Evolutionary conservation across 1,140 invertebrate species (phyloP), one percentile per base, ranked within the genome.

Genomic region (Aleiodes sp.): DNA sequence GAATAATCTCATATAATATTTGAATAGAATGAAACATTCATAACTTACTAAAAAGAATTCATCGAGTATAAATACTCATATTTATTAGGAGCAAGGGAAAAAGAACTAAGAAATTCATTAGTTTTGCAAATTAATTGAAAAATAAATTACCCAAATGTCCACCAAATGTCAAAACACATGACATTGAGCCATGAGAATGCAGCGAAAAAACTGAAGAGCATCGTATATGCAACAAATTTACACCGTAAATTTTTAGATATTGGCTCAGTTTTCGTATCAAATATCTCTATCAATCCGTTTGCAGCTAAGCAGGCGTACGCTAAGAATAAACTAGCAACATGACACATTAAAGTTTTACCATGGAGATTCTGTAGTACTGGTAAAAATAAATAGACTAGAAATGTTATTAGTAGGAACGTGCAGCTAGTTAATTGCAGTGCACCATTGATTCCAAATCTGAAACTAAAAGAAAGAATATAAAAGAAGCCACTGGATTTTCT

Each of bases 121-220:
- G n/a, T n/a, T n/a, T n/a, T n/a, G n/a, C n/a, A n/a, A n/a, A n/a
- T n/a, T n/a, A n/a, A n/a, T n/a, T n/a, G 59, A 60, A 9, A 26
- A 39, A 31, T 61, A 28, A 78, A 82, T 81, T 79, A 88, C 88
- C 87, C 86, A 69, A 89, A 88, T 10, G 91, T 91, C 76, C 87
- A 86, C 78, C 88, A 91, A 67, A 92, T 90, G 76, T 92, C 91
- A 72, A 90, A 88, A 63, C 91, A 90, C 87, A 92, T 91, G 33
- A 91, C 87, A 76, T 89, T 90, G 75, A 93, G 88, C 92, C 92
- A 94, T 37, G 89, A 89, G 75, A 93, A 93, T 12, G 91, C 84
- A 0, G 90, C 87, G 37, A 93, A 79, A 73, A 86, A 84, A 4
- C 77, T 76, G 43, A 86, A 88, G 2, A 87, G 75, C 65, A 82